These are phyloP conservation scores for Bufotes viridis DNA, from an alignment of 2,797 vertebrate species.

Conservation along the genomic window DNA sequence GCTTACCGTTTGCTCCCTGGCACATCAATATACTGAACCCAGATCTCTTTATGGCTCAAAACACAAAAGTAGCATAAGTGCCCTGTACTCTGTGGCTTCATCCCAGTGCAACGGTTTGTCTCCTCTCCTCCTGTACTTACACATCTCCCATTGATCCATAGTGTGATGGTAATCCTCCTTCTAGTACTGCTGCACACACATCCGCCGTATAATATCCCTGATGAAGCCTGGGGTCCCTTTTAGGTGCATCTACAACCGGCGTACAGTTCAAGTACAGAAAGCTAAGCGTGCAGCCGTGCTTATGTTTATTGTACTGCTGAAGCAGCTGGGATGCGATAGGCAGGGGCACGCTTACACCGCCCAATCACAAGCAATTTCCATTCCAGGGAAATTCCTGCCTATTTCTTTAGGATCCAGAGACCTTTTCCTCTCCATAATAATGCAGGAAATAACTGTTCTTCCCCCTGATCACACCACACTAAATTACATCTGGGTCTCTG, in stretches of 20 bases:
- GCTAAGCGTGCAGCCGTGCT: slow-evolving; percentile 86
- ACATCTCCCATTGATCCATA: slow-evolving; percentile 78
- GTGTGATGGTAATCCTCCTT: slow-evolving; percentile 66
- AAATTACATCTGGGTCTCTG: slow-evolving; percentile 61
- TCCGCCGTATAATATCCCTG: slow-evolving; percentile 70
- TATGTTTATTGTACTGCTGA: slow-evolving; percentile 87
- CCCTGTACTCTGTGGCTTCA: not conserved
- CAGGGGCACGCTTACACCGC: slow-evolving; percentile 73
- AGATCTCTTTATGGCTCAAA: not conserved
- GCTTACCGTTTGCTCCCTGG: not conserved
- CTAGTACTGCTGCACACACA: slow-evolving; percentile 63
- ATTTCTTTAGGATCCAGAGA: slow-evolving; percentile 77
- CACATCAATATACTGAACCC: not conserved
- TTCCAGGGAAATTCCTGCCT: slow-evolving; percentile 83
- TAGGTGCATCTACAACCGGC: slow-evolving; percentile 70
- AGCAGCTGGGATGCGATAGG: slow-evolving; percentile 85
- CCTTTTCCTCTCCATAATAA: slow-evolving; percentile 67
- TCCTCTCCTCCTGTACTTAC: slow-evolving; percentile 73
- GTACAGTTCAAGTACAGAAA: slow-evolving; percentile 72
- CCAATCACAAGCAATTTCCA: slow-evolving; percentile 83
- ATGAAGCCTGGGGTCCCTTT: slow-evolving; percentile 63
- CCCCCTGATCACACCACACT: slow-evolving; percentile 62
- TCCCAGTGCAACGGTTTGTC: not conserved
- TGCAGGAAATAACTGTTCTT: slow-evolving; percentile 58
- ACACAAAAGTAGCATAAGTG: not conserved